These are phyloP conservation scores for Spodoptera litura DNA, from an alignment of 1,140 invertebrate genomes.

Conservation along the genomic window DNA sequence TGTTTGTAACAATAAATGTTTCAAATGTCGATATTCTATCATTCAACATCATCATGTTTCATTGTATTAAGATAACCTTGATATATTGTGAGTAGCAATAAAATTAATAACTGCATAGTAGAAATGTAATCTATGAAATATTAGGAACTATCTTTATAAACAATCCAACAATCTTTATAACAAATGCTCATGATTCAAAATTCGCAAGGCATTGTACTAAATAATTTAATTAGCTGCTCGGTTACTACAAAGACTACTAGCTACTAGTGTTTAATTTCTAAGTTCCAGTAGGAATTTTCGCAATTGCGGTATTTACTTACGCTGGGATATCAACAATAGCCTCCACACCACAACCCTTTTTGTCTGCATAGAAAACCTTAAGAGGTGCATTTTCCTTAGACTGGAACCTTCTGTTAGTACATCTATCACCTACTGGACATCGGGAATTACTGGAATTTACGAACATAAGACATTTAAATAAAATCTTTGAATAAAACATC, in stretches of 20 bases:
- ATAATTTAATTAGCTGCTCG: too few relatives aligned
- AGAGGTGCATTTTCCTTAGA: conserved; percentile 94
- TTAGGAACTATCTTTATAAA: too few relatives aligned
- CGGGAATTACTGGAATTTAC: conserved; percentile 92
- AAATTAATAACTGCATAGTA: too few relatives aligned
- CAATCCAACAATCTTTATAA: too few relatives aligned
- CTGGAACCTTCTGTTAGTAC: conserved; percentile 98
- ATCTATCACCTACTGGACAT: conserved; percentile 94
- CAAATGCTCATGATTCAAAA: not conserved
- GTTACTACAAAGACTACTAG: too few relatives aligned
- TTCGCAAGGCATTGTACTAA: too few relatives aligned
- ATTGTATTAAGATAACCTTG: not conserved
- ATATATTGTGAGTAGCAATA: too few relatives aligned
- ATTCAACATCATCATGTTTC: not conserved
- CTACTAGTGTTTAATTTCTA: too few relatives aligned
- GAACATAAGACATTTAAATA: not conserved
- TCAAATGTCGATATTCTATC: not conserved
- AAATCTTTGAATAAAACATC: not conserved
- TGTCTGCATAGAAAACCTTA: conserved; percentile 95
- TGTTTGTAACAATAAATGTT: not conserved
- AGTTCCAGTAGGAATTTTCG: too few relatives aligned
- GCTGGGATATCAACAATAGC: conserved; percentile 90
- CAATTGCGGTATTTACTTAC: conserved; percentile 85
- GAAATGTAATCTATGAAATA: too few relatives aligned
- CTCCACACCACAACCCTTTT: conserved; percentile 97